These are phyloP conservation scores for Misgurnus mizolepis DNA, from an alignment of 2,113 vertebrate species.

Conservation along the genomic window DNA sequence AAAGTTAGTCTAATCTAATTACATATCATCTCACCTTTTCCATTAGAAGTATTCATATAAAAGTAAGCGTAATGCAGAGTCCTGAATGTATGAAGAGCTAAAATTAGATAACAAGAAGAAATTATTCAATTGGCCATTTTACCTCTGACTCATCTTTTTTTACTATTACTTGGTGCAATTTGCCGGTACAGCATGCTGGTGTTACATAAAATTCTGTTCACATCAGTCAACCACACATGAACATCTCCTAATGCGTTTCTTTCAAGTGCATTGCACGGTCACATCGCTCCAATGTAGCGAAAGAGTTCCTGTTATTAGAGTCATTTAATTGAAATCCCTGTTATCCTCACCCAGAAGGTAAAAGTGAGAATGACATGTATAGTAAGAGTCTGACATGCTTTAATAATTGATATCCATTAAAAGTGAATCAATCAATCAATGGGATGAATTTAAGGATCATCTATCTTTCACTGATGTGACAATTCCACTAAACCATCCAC, in stretches of 20 bases:
- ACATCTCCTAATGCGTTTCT: neutral
- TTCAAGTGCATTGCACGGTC: slow-evolving; percentile 1
- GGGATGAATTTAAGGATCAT: no score
- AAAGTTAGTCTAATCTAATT: no score
- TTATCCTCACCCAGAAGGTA: slow-evolving; percentile 19
- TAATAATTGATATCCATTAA: slow-evolving; percentile 31
- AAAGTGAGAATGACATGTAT: slow-evolving; percentile 15
- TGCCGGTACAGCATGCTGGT: neutral
- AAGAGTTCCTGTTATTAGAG: slow-evolving; percentile 20
- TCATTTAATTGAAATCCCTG: slow-evolving; percentile 29
- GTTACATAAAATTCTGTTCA: neutral
- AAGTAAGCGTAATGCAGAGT: neutral
- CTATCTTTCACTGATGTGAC: no score
- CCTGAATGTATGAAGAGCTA: neutral
- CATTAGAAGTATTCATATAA: neutral
- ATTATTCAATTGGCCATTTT: neutral
- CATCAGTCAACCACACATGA: neutral
- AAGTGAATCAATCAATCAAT: neutral
- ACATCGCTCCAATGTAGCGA: slow-evolving; percentile 13
- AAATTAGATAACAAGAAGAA: neutral
- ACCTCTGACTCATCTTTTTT: slow-evolving; percentile 6
- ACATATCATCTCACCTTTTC: no score
- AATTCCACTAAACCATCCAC: no score
- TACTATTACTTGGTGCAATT: neutral
- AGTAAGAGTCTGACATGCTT: slow-evolving; percentile 7